Percentiles rank a stretch among this genome's conserved stretches.
phyloP scores from a whole-genome alignment of 2,113 vertebrate genomes.

The Meleagris gallopavo region DNA sequence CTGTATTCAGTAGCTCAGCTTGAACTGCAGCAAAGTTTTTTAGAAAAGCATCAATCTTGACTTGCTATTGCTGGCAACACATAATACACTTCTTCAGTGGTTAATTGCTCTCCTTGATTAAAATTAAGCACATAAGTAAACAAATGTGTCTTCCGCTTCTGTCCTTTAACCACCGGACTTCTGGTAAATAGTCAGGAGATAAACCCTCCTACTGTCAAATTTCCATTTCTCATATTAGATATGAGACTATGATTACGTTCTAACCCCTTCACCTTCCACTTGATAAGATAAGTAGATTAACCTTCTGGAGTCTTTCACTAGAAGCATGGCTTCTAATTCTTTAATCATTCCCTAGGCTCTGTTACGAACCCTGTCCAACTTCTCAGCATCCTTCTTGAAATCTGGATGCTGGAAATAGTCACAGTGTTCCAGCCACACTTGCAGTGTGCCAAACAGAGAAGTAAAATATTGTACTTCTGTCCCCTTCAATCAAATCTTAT shows the following conservation, averaged over 20 bases:
- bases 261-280: conserved; percentile 53
- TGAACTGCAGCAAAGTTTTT: neutral
- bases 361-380: conserved; percentile 25
- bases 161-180: neutral
- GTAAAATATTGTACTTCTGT: neutral
- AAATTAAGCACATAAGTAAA: neutral
- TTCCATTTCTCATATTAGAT: neutral
- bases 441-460: neutral
- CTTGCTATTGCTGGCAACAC: neutral
- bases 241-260: conserved; percentile 43
- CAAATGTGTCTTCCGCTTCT: neutral
- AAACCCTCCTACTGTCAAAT: conserved; percentile 35
- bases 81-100: neutral
- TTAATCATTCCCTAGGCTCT: conserved; percentile 42
- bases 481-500: neutral
- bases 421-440: neutral
- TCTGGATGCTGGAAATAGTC: neutral
- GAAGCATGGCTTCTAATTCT: conserved; percentile 45
- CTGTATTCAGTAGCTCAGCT: neutral
- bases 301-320: conserved; percentile 55
- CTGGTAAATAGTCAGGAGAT: neutral
- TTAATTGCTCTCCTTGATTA: neutral
- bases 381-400: conserved; percentile 40
- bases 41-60: neutral
- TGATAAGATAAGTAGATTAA: conserved; percentile 67